Percentiles rank a stretch among this genome's conserved stretches.
These are phyloP conservation scores for Heptranchias perlo DNA, from an alignment of 2,113 vertebrate genomes.

Conservation along the genomic window DNA sequence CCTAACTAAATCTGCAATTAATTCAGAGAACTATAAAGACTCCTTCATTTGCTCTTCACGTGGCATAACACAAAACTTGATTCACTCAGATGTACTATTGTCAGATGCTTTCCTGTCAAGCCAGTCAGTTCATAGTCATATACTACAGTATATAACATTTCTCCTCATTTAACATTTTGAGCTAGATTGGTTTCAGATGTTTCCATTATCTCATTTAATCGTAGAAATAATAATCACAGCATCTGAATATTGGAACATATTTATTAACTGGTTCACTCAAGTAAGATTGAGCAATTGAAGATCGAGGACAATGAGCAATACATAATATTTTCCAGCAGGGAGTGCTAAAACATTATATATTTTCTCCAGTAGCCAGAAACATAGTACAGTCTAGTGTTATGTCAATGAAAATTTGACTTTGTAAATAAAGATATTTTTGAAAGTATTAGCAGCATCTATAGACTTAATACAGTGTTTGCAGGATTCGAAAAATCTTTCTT, in stretches of 20 bases:
- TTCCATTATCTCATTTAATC: not conserved
- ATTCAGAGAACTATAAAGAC: not conserved
- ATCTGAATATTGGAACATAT: not conserved
- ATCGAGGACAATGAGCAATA: not conserved
- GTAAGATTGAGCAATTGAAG: not conserved
- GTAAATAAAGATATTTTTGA: not conserved
- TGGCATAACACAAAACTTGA: not conserved
- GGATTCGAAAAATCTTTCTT: too few relatives aligned
- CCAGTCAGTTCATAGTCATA: not conserved
- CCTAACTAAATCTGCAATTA: not conserved
- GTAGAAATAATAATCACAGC: not conserved
- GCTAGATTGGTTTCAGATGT: not conserved
- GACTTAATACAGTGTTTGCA: not conserved
- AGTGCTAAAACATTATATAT: not conserved
- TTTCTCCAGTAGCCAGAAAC: not conserved
- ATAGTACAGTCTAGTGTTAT: not conserved
- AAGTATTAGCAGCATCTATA: not conserved
- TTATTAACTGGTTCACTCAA: not conserved
- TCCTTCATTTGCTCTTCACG: not conserved
- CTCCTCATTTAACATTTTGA: not conserved
- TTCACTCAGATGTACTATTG: not conserved
- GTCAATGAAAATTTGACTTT: not conserved
- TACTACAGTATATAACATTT: not conserved
- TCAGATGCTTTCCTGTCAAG: not conserved
- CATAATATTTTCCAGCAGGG: slow-evolving; percentile 17